These are phyloP conservation scores for Patella pellucida DNA, from an alignment of 2,888 invertebrate genomes.

Conservation along the genomic window DNA sequence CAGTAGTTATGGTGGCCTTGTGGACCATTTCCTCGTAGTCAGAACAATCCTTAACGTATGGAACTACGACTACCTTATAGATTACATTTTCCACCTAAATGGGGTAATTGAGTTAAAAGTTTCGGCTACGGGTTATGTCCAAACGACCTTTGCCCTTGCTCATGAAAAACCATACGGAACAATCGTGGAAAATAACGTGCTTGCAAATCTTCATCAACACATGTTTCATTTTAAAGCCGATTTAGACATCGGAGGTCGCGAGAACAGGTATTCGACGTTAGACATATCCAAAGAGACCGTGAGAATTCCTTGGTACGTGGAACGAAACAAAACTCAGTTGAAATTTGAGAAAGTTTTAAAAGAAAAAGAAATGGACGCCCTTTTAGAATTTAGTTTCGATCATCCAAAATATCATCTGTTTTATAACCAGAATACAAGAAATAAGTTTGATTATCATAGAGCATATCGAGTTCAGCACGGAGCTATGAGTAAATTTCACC, in stretches of 20 bases:
- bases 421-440: conserved; percentile 44
- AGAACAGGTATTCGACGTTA: conserved; percentile 54
- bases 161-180: conserved; percentile 52
- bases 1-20: conserved; percentile 47
- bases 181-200: conserved; percentile 45
- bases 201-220: conserved; percentile 59
- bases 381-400: conserved; percentile 43
- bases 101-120: conserved; percentile 58
- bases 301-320: conserved; percentile 43
- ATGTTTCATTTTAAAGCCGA: conserved; percentile 63
- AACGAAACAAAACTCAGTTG: conserved; percentile 36
- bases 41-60: conserved; percentile 55
- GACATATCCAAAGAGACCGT: conserved; percentile 44
- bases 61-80: conserved; percentile 64
- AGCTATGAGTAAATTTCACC: conserved; percentile 46
- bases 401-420: conserved; percentile 51
- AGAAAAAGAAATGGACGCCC: conserved; percentile 50
- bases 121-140: conserved; percentile 59
- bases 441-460: conserved; percentile 46
- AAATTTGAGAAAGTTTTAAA: conserved; percentile 39
- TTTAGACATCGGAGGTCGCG: conserved; percentile 54
- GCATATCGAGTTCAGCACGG: conserved; percentile 54
- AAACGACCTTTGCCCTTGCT: conserved; percentile 49
- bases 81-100: conserved; percentile 62
- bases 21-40: conserved; percentile 55